Evolutionary conservation across 2,888 invertebrate genomes (phyloP), one percentile per base, ranked within the genome.

Genomic region (Drosophila siamana): DNA sequence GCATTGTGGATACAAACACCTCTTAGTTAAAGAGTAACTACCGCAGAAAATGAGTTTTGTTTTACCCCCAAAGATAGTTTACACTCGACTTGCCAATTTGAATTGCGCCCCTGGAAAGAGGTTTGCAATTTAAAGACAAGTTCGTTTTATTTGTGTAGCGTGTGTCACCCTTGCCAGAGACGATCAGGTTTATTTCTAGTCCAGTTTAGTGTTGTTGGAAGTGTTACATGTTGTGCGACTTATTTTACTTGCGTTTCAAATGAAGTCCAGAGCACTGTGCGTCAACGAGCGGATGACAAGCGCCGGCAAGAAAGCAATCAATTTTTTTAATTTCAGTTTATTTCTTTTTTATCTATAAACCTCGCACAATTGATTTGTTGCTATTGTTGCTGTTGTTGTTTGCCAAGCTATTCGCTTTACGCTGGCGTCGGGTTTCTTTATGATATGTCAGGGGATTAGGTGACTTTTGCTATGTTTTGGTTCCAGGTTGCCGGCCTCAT

Each of bases 281-380:
- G 7, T 38, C 52, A 24, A 33, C 24, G 19, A 30, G 30, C 50
- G 69, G 63, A 63, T 74, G 82, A 54, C 82, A 63, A 60, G 83
- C 85, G 81, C 74, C 86, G 65, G 50, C 64, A 71, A 69, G 66
- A 77, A 82, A 80, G 83, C 84, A 83, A 83, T 86, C 81, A 83
- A 83, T 84, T 73, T 62, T 67, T 63, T 70, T 72, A 78, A 74
- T 77, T 76, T 78, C 64, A 60, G 63, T 73, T 80, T 60, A 69
- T 65, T 64, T 55, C 52, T 55, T 36, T 48, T 47, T 50, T 61
- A 44, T 73, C 69, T 69, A 69, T 47, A 44, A 47, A 61, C 36
- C 15, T 60, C 56, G 52, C 48, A 56, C 56, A 67, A 69, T 60
- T 56, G 51, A 61, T 52, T 66, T 63, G 62, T 62, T 69, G 41